Conservation (phyloP, 2,113 vertebrate genomes). For the Talpa occidentalis region DNA sequence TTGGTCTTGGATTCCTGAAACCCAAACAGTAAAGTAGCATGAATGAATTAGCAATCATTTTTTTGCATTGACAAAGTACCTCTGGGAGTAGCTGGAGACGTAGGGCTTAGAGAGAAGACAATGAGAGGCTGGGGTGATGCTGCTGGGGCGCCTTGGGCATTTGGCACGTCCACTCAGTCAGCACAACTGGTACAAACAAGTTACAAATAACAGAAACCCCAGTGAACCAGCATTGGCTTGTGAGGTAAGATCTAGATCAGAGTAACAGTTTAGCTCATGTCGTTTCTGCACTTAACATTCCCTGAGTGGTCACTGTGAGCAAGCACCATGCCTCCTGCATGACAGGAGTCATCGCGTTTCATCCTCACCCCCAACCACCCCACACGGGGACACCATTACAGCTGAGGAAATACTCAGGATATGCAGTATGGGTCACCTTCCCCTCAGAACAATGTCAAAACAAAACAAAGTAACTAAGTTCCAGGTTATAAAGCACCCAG, state of each 20-base stretch:
- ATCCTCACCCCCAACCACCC: not conserved
- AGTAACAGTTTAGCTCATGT: not conserved
- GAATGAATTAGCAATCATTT: conserved; percentile 43
- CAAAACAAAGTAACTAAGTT: not conserved
- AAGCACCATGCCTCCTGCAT: not conserved
- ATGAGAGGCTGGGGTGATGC: not conserved
- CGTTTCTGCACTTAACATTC: not conserved
- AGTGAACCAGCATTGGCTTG: not conserved
- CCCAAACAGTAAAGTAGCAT: conserved; percentile 71
- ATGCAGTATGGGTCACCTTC: not conserved
- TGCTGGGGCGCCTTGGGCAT: not conserved
- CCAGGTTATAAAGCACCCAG: not conserved
- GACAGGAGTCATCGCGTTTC: not conserved
- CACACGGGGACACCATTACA: not conserved
- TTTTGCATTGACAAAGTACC: conserved; percentile 34
- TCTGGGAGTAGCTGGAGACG: not conserved
- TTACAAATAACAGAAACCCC: not conserved
- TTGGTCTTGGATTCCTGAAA: conserved; percentile 74
- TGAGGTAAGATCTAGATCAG: not conserved
- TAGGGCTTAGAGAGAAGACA: not conserved
- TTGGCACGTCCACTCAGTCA: not conserved
- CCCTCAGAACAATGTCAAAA: not conserved
- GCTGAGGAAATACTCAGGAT: not conserved
- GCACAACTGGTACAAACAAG: not conserved
- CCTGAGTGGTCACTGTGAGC: not conserved